Percentiles rank a stretch among this genome's conserved stretches.
Conservation (phyloP, 2,113 vertebrate species). For the Platycercus adscitus region DNA sequence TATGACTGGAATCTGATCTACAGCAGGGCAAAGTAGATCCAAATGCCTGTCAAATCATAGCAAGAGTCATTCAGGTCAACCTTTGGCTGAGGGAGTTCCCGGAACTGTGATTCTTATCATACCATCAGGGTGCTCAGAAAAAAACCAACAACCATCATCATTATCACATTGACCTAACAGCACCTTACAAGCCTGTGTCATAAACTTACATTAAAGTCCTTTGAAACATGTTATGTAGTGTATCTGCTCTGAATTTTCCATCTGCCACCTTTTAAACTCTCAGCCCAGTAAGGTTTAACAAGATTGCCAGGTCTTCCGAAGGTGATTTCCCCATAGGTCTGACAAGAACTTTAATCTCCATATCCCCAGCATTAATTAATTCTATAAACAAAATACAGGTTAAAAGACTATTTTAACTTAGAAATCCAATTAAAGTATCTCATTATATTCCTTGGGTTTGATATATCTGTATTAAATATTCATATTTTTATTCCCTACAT, state of each 20-base stretch:
- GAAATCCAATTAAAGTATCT: slow-evolving; percentile 28
- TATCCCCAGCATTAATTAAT: slow-evolving; percentile 2
- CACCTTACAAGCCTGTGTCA: not conserved
- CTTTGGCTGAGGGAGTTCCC: slow-evolving; percentile 15
- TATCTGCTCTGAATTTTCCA: not conserved
- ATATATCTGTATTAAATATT: not conserved
- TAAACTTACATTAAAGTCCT: not conserved
- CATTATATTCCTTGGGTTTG: not conserved
- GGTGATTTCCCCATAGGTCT: slow-evolving; percentile 30
- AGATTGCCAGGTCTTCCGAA: not conserved
- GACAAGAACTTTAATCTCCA: slow-evolving; percentile 25
- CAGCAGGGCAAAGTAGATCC: not conserved
- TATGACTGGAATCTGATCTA: slow-evolving; percentile 19
- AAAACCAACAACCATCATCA: not conserved
- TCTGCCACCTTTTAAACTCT: not conserved
- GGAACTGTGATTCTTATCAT: not conserved
- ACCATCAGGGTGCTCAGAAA: not conserved
- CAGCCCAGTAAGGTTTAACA: not conserved
- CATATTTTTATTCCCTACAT: slow-evolving; percentile 6
- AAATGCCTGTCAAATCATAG: not conserved
- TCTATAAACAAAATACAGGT: slow-evolving; percentile 41
- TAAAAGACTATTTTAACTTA: slow-evolving; percentile 12
- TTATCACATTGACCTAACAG: not conserved
- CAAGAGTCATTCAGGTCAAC: not conserved
- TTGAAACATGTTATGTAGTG: not conserved